phyloP scores from a whole-genome alignment of 2,797 vertebrate genomes.

The Melanotaenia maccullochi region DNA sequence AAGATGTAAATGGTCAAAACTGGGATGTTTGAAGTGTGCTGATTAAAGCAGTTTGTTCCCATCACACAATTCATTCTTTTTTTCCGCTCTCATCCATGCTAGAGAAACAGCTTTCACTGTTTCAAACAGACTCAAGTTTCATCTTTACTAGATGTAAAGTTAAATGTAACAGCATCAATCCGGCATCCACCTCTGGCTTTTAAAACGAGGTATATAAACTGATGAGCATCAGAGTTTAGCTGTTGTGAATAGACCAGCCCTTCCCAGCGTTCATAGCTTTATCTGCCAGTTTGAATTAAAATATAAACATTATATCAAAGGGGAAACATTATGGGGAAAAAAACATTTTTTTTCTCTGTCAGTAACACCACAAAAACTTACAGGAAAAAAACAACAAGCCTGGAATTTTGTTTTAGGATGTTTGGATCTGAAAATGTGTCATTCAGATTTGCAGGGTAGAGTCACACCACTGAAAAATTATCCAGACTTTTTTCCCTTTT shows the following conservation, averaged over 20 bases:
- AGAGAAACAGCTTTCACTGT: neutral
- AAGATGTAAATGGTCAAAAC: too few relatives aligned
- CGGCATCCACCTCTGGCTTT: neutral
- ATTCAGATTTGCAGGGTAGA: too few relatives aligned
- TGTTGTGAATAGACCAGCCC: neutral
- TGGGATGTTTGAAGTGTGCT: neutral
- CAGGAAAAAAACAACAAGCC: too few relatives aligned
- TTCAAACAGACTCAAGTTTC: neutral
- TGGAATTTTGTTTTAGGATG: too few relatives aligned
- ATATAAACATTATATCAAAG: too few relatives aligned
- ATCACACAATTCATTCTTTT: neutral
- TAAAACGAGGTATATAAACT: neutral
- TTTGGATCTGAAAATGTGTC: too few relatives aligned
- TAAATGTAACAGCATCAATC: neutral
- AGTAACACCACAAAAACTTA: too few relatives aligned
- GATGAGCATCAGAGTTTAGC: neutral
- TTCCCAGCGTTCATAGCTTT: neutral
- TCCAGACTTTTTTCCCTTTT: too few relatives aligned
- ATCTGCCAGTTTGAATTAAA: neutral
- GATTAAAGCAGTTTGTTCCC: neutral
- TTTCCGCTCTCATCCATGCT: neutral
- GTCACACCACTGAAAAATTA: too few relatives aligned
- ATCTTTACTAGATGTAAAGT: neutral
- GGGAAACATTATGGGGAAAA: too few relatives aligned
- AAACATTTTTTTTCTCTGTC: too few relatives aligned